Evolutionary conservation across 2,888 invertebrate species (phyloP), one percentile per base, ranked within the genome.

Genomic region (Yponomeuta malinellus): DNA sequence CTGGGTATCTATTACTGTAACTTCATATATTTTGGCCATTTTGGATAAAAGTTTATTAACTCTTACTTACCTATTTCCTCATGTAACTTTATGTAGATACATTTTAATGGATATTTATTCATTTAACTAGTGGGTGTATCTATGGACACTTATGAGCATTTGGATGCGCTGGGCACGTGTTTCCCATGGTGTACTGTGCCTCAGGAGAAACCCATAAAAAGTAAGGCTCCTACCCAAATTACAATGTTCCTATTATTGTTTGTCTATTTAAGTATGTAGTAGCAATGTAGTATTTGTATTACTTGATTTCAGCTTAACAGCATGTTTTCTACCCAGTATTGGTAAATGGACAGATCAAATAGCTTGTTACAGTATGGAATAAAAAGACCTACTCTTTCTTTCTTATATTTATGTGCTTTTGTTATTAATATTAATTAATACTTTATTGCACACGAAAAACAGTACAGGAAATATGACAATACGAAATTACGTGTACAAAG

Each of bases 141-240:
- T 81, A 93, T 94, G 89, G 95, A 95, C 88, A 95, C 95, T 75
- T 95, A 95, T 88, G 95, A 95, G 82, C 95, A 95, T 84, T 93
- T 95, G 88, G 95, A 95, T 89, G 95, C 95, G 75, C 92, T 95
- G 89, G 95, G 95, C 77, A 95, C 95, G 81, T 96, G 95, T 87
- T 95, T 96, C 87, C 95, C 96, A 75, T 96, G 95, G 95, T 96
- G 96, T 87, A 91, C 93, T 72, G 82, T 89, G 81, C 83, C 87
- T 73, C 89, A 89, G 81, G 88, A 88, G 74, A 87, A 86, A 79
- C 85, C 86, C 72, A 83, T 85, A 76, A 85, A 86, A 84, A 87
- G 90, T 90, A 89, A 89, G 23, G 89, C 77, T 12, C 2, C 52
- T 15, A 59, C 5, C 0, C 3, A 15, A 12, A 59, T 15, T 59